Evolutionary conservation across 2,888 invertebrate genomes (phyloP).

Genomic region (Lagria hirta): DNA sequence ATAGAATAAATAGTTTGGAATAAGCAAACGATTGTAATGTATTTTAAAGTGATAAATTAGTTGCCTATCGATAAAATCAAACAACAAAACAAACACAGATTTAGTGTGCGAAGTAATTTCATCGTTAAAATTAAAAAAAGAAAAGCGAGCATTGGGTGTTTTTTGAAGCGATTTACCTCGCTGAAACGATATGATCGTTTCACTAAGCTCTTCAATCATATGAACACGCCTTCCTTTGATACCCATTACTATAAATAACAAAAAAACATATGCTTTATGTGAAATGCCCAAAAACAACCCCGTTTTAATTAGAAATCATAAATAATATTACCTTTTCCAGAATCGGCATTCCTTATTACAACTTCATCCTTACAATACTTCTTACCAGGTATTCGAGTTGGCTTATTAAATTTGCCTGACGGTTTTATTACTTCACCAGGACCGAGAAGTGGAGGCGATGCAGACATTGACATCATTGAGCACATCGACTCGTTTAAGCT

Average conservation of each 20-base stretch:
- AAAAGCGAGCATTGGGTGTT: slow-evolving; percentile 29
- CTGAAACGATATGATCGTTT: slow-evolving; percentile 98
- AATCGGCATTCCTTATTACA: slow-evolving; percentile 91
- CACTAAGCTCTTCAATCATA: slow-evolving; percentile 98
- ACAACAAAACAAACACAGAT: slow-evolving; percentile 18
- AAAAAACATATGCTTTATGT: slow-evolving; percentile 9
- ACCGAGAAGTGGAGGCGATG: slow-evolving; percentile 63
- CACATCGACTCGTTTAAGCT: slow-evolving; percentile 56
- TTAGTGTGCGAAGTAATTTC: slow-evolving; percentile 19
- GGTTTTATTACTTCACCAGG: slow-evolving; percentile 86
- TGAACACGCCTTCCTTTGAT: slow-evolving; percentile 97
- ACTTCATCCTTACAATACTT: slow-evolving; percentile 93
- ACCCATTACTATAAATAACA: slow-evolving; percentile 84
- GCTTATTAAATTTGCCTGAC: slow-evolving; percentile 85
- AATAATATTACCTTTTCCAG: slow-evolving; percentile 80
- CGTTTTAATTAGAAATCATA: neutral
- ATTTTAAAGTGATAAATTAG: slow-evolving; percentile 23
- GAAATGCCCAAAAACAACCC: slow-evolving; percentile 2
- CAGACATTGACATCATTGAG: slow-evolving; percentile 59
- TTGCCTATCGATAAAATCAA: slow-evolving; percentile 7
- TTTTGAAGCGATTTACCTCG: slow-evolving; percentile 76
- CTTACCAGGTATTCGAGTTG: slow-evolving; percentile 88
- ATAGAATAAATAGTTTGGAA: too few relatives aligned
- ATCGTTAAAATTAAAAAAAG: slow-evolving; percentile 22
- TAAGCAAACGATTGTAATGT: too few relatives aligned